phyloP scores from a whole-genome alignment of 2,797 vertebrate genomes.

The Falco naumanni region DNA sequence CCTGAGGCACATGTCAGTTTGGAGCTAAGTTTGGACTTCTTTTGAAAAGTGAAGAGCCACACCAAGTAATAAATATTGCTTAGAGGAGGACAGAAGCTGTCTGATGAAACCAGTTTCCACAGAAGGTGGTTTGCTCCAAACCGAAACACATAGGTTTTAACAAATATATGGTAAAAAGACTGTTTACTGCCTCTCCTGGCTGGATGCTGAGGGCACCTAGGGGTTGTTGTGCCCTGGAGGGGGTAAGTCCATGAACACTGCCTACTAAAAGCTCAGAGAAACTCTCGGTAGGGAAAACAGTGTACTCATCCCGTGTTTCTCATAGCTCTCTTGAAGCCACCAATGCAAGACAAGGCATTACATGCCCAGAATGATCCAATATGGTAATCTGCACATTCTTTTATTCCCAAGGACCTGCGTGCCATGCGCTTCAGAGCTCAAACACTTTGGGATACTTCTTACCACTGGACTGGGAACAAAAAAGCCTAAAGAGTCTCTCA shows the following conservation, averaged over 20 bases:
- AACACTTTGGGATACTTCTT: neutral
- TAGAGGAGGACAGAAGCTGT: neutral
- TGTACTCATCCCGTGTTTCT: neutral
- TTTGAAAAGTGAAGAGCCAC: neutral
- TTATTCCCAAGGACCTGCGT: neutral
- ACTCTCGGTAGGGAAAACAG: neutral
- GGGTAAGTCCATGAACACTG: neutral
- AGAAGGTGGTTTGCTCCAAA: neutral
- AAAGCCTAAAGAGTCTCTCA: neutral
- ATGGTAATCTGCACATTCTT: neutral
- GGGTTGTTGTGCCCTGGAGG: neutral
- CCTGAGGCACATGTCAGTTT: neutral
- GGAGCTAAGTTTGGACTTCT: neutral
- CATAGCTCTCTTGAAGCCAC: neutral
- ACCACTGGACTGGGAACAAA: neutral
- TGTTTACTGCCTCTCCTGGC: neutral
- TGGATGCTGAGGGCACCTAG: neutral
- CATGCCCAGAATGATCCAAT: neutral
- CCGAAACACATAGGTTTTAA: neutral
- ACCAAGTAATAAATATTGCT: neutral
- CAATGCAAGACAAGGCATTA: neutral
- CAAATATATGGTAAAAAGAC: neutral
- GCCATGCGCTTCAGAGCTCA: neutral
- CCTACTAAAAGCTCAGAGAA: neutral
- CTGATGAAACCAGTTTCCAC: neutral